Percentiles rank a stretch among this genome's conserved stretches.
These are phyloP conservation scores for Drosophila elegans DNA, from an alignment of 1,140 invertebrate genomes.

Conservation along the genomic window DNA sequence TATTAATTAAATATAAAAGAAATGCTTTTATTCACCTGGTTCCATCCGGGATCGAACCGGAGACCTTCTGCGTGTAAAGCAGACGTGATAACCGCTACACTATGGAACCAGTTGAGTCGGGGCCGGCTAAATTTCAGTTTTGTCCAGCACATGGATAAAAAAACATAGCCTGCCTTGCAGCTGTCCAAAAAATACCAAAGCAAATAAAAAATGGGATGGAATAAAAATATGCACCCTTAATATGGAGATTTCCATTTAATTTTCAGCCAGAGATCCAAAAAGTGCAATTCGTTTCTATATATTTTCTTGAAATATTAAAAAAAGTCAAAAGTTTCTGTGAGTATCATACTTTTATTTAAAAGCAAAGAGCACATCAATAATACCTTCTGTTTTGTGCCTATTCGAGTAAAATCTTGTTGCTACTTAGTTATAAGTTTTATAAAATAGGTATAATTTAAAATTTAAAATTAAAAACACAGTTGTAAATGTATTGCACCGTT, in stretches of 20 bases:
- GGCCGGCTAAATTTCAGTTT: constrained; percentile 52
- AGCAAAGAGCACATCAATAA: constrained; percentile 59
- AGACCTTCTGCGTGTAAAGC: constrained; percentile 89
- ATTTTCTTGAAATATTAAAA: not conserved
- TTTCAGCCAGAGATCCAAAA: no score
- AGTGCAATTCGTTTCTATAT: no score
- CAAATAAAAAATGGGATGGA: no score
- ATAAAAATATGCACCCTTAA: no score
- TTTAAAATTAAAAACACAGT: constrained; percentile 59
- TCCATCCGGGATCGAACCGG: constrained; percentile 54
- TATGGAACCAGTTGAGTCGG: constrained; percentile 80
- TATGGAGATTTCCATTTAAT: no score
- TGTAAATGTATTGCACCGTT: constrained; percentile 67
- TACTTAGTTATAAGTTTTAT: constrained; percentile 48
- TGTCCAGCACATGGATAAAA: not conserved
- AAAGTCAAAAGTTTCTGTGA: constrained; percentile 7
- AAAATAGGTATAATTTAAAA: constrained; percentile 51
- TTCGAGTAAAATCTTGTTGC: constrained; percentile 45
- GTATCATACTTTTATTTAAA: constrained; percentile 68
- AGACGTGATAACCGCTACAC: constrained; percentile 89
- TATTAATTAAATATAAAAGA: not conserved
- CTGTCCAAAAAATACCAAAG: not conserved
- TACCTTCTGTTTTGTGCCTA: constrained; percentile 42
- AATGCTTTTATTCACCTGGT: constrained; percentile 1
- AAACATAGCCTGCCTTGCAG: constrained; percentile 26